Evolutionary conservation across 1,140 invertebrate species (phyloP), one percentile per base, ranked within the genome.

Genomic region (Tribolium madens): DNA sequence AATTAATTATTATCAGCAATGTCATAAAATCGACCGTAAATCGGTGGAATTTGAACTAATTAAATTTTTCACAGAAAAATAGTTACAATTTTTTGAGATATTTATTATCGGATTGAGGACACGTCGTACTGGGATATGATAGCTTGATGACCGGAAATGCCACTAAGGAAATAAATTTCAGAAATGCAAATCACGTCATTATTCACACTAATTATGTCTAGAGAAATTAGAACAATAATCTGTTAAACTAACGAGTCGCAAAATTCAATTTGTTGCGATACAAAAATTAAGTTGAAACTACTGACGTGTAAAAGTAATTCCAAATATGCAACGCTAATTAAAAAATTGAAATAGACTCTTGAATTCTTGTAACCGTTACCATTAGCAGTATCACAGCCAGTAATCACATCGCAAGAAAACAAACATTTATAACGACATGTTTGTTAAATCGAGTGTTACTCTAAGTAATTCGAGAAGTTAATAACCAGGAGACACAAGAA

Each of bases 31-130:
- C 6, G 57, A 33, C 9, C 57, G 57, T 64, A 64, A 64, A 33
- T 64, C 14, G 57, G 57, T 33, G 57, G 57, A 31, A 64, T 64
- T 64, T 64, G 26, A 26, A 64, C 12, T 64, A 64, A 64, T 64
- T 64, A 64, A 64, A 64, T 64, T 64, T 64, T 64, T 64, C 57
- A 64, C 3, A 14, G 57, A 64, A 64, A 64, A 31, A 64, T 64
- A 12, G 31, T 64, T 31, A 17, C 18, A 26, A 21, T 26, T 60
- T 60, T 60, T 21, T 26, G 15, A 26, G 21, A 5, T 26, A 26
- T 26, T 26, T 26, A 26, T 26, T 26, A 15, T 3, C 14, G 7
- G 14, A 52, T 52, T 52, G 13, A 9, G 50, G 14, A 15, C 50
- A 52, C 50, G 50, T 52, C 50, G 14, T 3, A 3, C 50, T 57